These are phyloP conservation scores for Choreutis nemorana DNA, from an alignment of 2,888 invertebrate species.

Conservation along the genomic window DNA sequence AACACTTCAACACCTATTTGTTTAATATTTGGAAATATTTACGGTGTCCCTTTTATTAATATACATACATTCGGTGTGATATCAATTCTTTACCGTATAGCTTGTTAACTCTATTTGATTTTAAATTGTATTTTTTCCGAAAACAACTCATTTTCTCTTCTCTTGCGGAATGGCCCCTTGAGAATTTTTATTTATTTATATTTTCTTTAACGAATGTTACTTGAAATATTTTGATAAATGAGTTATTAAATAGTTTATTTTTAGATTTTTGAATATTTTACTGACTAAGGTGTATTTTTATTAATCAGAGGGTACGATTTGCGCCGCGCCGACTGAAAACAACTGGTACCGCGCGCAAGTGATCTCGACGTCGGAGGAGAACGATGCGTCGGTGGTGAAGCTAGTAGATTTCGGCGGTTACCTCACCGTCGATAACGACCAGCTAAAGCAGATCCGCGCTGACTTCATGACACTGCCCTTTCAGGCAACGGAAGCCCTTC, in stretches of 20 bases:
- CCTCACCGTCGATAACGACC: conserved; percentile 75
- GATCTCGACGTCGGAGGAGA: conserved; percentile 72
- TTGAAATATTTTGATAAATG: too few relatives aligned
- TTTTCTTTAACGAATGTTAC: background rate
- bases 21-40: too few relatives aligned
- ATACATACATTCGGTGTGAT: too few relatives aligned
- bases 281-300: conserved; percentile 2
- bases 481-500: conserved; percentile 94
- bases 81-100: too few relatives aligned
- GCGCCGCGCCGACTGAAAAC: conserved; percentile 83
- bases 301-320: conserved; percentile 81
- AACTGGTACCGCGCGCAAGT: conserved; percentile 93
- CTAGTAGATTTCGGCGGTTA: conserved; percentile 97
- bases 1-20: too few relatives aligned
- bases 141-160: too few relatives aligned
- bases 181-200: too few relatives aligned
- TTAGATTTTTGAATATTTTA: background rate
- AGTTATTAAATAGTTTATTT: too few relatives aligned
- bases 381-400: conserved; percentile 80
- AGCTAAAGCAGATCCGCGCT: conserved; percentile 89
- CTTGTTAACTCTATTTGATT: too few relatives aligned
- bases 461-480: conserved; percentile 96
- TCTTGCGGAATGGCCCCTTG: too few relatives aligned
- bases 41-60: too few relatives aligned
- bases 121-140: too few relatives aligned